Percentiles rank a stretch among this genome's conserved stretches.
Conservation (phyloP, 2,888 invertebrate species). For the Patella caerulea region DNA sequence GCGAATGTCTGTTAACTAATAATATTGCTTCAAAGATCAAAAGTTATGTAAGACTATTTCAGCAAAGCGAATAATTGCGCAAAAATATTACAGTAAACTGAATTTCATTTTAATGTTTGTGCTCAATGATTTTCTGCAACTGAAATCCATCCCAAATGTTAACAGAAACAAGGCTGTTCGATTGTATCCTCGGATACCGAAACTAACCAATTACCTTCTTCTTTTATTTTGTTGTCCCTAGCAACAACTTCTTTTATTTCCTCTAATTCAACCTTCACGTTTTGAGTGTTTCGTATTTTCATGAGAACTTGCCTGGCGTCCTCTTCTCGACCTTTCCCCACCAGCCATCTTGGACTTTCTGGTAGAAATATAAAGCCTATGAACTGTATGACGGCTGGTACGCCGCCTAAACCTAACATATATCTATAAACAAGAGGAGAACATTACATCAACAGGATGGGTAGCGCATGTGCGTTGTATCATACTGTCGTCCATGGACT, state of each 20-base stretch:
- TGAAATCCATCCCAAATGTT: not conserved
- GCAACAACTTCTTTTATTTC: slow-evolving; percentile 63
- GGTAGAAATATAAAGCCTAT: slow-evolving; percentile 75
- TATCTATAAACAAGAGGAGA: slow-evolving; percentile 58
- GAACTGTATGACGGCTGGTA: slow-evolving; percentile 74
- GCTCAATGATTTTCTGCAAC: not conserved
- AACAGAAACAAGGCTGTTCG: not conserved
- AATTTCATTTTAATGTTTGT: not conserved
- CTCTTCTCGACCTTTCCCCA: slow-evolving; percentile 63
- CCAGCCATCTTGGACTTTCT: slow-evolving; percentile 75
- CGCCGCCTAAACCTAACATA: slow-evolving; percentile 75
- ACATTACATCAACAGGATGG: too few species aligned
- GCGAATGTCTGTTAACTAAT: too few species aligned
- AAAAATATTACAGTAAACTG: too few species aligned
- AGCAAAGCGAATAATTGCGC: too few species aligned
- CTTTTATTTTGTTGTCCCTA: slow-evolving; percentile 32
- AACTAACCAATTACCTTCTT: slow-evolving; percentile 28
- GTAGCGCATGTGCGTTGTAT: too few species aligned
- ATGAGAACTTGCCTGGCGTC: slow-evolving; percentile 64
- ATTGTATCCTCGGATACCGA: not conserved
- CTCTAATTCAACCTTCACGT: slow-evolving; percentile 70
- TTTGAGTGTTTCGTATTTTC: slow-evolving; percentile 65
- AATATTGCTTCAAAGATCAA: too few species aligned
- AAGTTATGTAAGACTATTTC: too few species aligned
- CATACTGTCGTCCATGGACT: too few species aligned